Conservation (phyloP, 2,797 vertebrate genomes). For the Xenopus petersii region DNA sequence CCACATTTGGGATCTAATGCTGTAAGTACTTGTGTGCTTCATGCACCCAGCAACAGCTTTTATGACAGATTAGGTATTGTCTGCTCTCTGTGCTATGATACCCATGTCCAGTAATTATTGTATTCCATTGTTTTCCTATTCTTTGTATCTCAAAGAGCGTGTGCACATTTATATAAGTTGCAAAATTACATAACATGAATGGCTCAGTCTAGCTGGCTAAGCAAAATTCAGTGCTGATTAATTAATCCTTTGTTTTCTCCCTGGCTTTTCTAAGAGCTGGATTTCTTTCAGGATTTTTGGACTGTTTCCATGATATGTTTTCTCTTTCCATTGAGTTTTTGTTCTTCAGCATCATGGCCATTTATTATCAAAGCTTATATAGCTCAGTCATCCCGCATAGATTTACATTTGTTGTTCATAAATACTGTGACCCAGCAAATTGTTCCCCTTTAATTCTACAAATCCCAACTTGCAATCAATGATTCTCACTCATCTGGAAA, state of each 20-base stretch:
- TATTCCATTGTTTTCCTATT: too few species aligned
- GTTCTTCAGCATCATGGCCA: constrained; percentile 13
- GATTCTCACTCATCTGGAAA: not conserved
- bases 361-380: constrained; percentile 47
- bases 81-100: too few species aligned
- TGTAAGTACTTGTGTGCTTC: too few species aligned
- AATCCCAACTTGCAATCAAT: not conserved
- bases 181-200: not conserved
- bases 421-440: constrained; percentile 29
- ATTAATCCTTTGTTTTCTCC: not conserved
- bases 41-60: too few species aligned
- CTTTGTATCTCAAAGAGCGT: too few species aligned
- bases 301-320: constrained; percentile 16
- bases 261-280: not conserved
- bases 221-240: not conserved
- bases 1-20: too few species aligned
- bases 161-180: too few species aligned
- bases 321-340: constrained; percentile 21
- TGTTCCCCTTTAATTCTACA: not conserved
- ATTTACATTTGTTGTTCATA: constrained; percentile 49
- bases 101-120: too few species aligned
- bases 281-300: not conserved
- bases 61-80: too few species aligned
- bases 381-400: constrained; percentile 26
- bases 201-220: not conserved